A percentile compares a stretch with the other conserved stretches of the same genome.
Evolutionary conservation across 2,888 invertebrate genomes (phyloP).

Genomic region (Cacoxenus indagator): DNA sequence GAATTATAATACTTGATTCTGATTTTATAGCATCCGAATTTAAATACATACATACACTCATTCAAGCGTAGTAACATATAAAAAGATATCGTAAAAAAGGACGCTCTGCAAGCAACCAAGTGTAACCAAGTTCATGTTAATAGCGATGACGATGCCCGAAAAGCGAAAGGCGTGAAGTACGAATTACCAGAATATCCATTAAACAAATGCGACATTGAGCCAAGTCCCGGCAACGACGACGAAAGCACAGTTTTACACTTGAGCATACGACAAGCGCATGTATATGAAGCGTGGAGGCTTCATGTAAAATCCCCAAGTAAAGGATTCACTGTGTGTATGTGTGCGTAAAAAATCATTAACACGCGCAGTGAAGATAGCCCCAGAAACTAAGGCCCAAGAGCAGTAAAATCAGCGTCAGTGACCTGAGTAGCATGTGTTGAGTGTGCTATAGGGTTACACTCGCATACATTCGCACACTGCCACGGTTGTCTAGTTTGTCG

Average conservation of each 20-base stretch:
- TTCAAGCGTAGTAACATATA: no score
- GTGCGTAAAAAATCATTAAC: constrained; percentile 68
- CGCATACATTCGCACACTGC: constrained; percentile 38
- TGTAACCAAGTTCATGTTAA: no score
- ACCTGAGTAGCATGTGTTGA: constrained; percentile 26
- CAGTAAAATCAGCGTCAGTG: constrained; percentile 12
- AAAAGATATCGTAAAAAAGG: no score
- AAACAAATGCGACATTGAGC: neutral
- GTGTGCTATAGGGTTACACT: constrained; percentile 8
- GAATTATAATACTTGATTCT: no score
- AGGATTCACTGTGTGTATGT: constrained; percentile 49
- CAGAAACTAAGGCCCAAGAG: constrained; percentile 15
- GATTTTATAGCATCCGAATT: no score
- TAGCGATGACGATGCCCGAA: no score
- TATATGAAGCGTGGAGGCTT: neutral
- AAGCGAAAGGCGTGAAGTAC: no score
- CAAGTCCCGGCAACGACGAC: neutral
- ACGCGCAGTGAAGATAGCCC: constrained; percentile 39
- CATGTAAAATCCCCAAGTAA: neutral
- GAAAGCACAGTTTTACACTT: constrained; percentile 29
- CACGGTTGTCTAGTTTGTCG: neutral
- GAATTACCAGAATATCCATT: no score
- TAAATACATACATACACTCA: no score
- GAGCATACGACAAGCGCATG: neutral
- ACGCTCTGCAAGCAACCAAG: no score